Evolutionary conservation across 2,888 invertebrate species (phyloP), one percentile per base, ranked within the genome.

Genomic region (Allolobophora icterica): DNA sequence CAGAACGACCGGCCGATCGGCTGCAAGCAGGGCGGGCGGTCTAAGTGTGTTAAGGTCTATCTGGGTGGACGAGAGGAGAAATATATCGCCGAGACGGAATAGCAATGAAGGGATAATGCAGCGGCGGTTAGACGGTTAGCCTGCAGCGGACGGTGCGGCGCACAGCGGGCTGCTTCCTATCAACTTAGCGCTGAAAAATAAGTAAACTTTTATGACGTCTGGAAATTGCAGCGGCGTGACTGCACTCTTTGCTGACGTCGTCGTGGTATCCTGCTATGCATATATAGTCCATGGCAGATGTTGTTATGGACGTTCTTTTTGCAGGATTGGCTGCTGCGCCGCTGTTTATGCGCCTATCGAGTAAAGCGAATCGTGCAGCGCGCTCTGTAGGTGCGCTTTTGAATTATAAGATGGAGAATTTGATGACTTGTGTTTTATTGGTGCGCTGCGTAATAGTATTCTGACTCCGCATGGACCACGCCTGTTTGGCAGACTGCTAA

Each of bases 401-500:
- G 71, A 71, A 71, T 71, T 30, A 13, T n/a, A 71, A 5, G 30
- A 52, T 52, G 52, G 24, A 1, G 71, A n/a, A n/a, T 71, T n/a
- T 3, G 71, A 71, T n/a, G n/a, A 71, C 71, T n/a, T 71, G 71
- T n/a, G 71, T n/a, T 71, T 71, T 71, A 71, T 71, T 71, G n/a
- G 8, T 71, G 30, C n/a, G 8, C 6, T 71, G 71, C 30, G 4
- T n/a, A n/a, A 71, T 42, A 17, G 0, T 24, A 24, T 24, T 52
- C 52, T 24, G n/a, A 0, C 30, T 1, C 71, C 30, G 17, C 71
- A 38, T 11, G 71, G 8, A 58, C 58, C 1, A 58, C 71, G 71
- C n/a, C 71, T 71, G 71, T 71, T 71, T 71, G n/a, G 71, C 71
- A 71, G 71, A 71, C n/a, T 71, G 71, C 71, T 71, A 71, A 71